Conservation (phyloP, 2,113 vertebrate species). For the Murina feae region DNA sequence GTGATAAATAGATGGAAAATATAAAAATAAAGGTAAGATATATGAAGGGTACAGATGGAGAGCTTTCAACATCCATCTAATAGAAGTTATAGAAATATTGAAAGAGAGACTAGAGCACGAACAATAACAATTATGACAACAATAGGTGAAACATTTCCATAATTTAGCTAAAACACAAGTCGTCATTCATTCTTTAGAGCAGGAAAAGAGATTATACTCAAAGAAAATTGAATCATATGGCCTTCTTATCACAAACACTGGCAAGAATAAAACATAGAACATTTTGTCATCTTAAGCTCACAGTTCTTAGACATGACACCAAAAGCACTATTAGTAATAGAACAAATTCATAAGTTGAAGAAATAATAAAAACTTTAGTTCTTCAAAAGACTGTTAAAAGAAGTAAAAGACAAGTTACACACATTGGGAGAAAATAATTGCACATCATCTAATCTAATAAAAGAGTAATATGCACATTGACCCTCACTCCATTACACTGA, state of each 20-base stretch:
- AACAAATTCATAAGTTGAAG: background rate
- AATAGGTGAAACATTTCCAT: background rate
- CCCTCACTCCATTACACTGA: no score
- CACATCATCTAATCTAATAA: no score
- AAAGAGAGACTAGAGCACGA: background rate
- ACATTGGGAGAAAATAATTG: background rate
- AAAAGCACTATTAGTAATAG: background rate
- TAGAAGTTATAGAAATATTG: background rate
- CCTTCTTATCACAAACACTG: background rate
- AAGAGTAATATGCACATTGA: no score
- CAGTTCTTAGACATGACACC: background rate
- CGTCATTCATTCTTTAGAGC: background rate
- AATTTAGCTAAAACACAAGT: background rate
- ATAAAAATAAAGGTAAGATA: background rate
- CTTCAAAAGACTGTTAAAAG: background rate
- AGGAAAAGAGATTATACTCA: background rate
- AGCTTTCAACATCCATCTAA: background rate
- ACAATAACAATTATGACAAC: background rate
- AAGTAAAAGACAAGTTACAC: background rate
- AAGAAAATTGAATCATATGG: background rate
- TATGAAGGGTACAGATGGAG: background rate
- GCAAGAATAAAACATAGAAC: background rate
- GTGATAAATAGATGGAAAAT: background rate
- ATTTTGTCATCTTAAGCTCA: background rate
- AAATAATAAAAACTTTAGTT: background rate